Conservation (phyloP, 2,113 vertebrate species). For the Hiodon alosoides region DNA sequence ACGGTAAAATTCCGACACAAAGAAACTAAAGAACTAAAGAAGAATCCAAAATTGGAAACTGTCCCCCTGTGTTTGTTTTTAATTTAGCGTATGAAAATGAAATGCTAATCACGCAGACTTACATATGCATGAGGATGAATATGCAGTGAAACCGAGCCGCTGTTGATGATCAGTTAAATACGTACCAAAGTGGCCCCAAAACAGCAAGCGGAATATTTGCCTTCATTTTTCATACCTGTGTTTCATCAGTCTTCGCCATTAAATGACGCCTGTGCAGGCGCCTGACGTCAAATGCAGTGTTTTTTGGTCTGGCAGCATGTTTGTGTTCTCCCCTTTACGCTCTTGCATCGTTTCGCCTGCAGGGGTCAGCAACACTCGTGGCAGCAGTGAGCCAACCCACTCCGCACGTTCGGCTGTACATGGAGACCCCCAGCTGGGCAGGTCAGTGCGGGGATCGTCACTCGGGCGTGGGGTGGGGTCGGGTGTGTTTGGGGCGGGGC, state of each 20-base stretch:
- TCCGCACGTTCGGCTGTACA: conserved; percentile 39
- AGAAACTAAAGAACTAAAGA: too few species aligned
- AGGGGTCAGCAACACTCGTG: conserved; percentile 34
- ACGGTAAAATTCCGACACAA: too few species aligned
- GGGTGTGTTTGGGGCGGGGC: conserved; percentile 26
- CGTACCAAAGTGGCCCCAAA: background rate
- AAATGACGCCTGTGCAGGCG: background rate
- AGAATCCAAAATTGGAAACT: too few species aligned
- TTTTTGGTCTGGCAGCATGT: background rate
- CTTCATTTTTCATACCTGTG: too few species aligned
- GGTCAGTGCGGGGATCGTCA: conserved; percentile 40
- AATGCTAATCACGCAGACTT: too few species aligned
- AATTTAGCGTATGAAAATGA: too few species aligned
- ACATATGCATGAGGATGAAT: too few species aligned
- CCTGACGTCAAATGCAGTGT: background rate
- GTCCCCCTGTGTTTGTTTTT: too few species aligned
- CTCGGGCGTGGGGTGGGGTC: conserved; percentile 14
- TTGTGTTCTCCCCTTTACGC: background rate
- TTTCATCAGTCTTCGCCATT: too few species aligned
- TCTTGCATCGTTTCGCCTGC: conserved; percentile 28
- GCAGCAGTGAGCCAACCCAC: conserved; percentile 35
- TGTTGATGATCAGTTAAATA: background rate
- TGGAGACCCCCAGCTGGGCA: conserved; percentile 55
- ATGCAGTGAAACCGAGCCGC: too few species aligned
- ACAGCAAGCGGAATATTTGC: background rate